Percentiles rank a stretch among this genome's conserved stretches.
Evolutionary conservation across 2,888 invertebrate species (phyloP).

Genomic region (Coremacera marginata): DNA sequence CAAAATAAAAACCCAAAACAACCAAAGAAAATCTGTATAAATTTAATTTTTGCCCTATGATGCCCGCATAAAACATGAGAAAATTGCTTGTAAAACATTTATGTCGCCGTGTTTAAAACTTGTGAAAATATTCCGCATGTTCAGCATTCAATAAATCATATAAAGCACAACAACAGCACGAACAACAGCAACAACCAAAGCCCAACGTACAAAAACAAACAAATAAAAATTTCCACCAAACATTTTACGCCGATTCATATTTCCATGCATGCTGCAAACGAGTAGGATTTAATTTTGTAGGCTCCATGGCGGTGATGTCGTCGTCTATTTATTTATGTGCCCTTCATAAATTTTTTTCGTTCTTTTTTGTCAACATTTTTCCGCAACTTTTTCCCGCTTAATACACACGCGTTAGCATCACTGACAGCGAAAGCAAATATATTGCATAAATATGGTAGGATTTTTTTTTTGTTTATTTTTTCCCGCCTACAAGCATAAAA

Average conservation of each 20-base stretch:
- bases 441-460: no score
- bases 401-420: no score
- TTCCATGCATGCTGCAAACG: neutral
- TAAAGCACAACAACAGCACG: neutral
- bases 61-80: constrained; percentile 54
- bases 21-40: no score
- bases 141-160: constrained; percentile 32
- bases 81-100: constrained; percentile 65
- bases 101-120: constrained; percentile 27
- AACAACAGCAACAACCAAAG: neutral
- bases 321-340: constrained; percentile 1
- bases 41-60: neutral
- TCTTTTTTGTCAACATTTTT: neutral
- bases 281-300: neutral
- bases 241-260: constrained; percentile 13
- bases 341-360: neutral
- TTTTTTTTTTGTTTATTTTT: no score
- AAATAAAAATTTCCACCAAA: neutral
- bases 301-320: constrained; percentile 4
- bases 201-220: neutral
- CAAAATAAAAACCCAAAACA: no score
- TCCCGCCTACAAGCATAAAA: neutral
- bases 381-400: no score
- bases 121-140: constrained; percentile 30
- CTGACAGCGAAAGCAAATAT: neutral